Evolutionary conservation across 2,888 invertebrate genomes (phyloP), one percentile per base, ranked within the genome.

Genomic region (Trichacis sp.): DNA sequence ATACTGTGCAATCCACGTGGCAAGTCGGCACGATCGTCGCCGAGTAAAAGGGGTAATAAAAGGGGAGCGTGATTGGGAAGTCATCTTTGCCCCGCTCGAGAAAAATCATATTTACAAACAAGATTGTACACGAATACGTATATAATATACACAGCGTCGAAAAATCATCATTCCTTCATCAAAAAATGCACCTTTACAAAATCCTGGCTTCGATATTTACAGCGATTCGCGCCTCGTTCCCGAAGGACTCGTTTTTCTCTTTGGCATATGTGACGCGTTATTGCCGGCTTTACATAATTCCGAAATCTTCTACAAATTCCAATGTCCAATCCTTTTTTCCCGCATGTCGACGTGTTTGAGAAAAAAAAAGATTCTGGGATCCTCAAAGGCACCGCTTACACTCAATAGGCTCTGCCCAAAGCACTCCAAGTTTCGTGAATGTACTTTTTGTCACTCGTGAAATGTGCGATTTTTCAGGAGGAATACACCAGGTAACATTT

Each of bases 1-100:
- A 75, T 77, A 75, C 73, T 75, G 77, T 77, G 78, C 78, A 76
- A 78, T 75, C 73, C 76, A 79, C 75, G 75, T 80, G 78, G 78
- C 79, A 77, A 81, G 77, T 78, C 73, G 69, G 11, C 19, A 19
- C 19, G 17, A 17, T 19, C 17, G 45, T 19, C 45, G n/a, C 38
- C 38, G 38, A 29, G n/a, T n/a, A n/a, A n/a, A n/a, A n/a, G n/a
- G n/a, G n/a, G n/a, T n/a, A n/a, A n/a, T 8, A 24, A 24, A 24
- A 24, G 8, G 8, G 8, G 8, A 24, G 3, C 24, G 24, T 24
- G 8, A 24, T 8, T 5, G 24, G 24, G 24, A 3, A 24, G 8
- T 24, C 38, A 3, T 38, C n/a, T 12, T 38, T 38, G 38, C 3
- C 38, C n/a, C 38, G 38, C 14, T 14, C 19, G 19, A 3, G 12